phyloP scores from a whole-genome alignment of 1,140 invertebrate species.

The Pissodes strobi region DNA sequence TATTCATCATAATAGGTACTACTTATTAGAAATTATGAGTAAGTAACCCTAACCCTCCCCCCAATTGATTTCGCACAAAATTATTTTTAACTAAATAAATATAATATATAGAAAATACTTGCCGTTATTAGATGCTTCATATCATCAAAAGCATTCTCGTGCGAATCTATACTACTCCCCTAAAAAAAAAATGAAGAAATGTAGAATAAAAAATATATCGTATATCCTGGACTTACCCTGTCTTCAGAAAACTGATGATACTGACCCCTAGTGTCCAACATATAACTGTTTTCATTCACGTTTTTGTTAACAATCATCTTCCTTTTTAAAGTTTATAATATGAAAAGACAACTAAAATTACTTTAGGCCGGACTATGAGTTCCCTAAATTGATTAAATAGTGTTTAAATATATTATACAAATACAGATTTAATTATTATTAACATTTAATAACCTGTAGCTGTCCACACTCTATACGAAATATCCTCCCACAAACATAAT shows the following conservation, averaged over 20 bases:
- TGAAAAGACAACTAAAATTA: too few relatives aligned
- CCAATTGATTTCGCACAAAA: too few relatives aligned
- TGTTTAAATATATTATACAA: background rate
- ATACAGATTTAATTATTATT: background rate
- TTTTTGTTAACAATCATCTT: constrained; percentile 15
- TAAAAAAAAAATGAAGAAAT: constrained; percentile 35
- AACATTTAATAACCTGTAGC: background rate
- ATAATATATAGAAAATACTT: too few relatives aligned
- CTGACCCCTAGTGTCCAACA: constrained; percentile 35
- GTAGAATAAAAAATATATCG: background rate
- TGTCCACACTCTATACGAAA: background rate
- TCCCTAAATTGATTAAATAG: background rate
- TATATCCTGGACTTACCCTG: constrained; percentile 30
- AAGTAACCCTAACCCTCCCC: too few relatives aligned
- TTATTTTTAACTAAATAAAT: too few relatives aligned
- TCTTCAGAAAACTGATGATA: constrained; percentile 39
- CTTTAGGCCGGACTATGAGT: too few relatives aligned
- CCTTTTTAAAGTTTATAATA: background rate
- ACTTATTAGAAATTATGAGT: too few relatives aligned
- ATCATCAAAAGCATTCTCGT: constrained; percentile 63
- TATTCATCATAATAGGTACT: too few relatives aligned
- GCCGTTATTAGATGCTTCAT: constrained; percentile 62
- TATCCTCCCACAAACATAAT: too few relatives aligned
- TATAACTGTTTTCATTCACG: constrained; percentile 43
- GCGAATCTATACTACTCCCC: constrained; percentile 61